Conservation (phyloP, 2,888 invertebrate genomes). For the Schrankia costaestrigalis region DNA sequence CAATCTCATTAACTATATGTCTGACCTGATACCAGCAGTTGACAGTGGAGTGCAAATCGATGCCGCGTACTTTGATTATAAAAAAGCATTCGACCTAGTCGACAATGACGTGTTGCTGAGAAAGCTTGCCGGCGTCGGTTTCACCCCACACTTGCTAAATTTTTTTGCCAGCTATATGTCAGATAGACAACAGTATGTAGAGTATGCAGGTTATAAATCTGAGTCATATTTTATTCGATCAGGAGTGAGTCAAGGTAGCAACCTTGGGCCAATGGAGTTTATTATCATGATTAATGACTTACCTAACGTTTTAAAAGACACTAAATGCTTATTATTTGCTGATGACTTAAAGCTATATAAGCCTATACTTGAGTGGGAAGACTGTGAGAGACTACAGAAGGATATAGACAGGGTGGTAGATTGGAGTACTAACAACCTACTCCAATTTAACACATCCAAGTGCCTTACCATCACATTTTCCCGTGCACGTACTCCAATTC, state of each 20-base stretch:
- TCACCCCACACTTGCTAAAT: conserved; percentile 1
- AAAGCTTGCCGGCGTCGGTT: conserved; percentile 8
- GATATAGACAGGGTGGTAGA: too few relatives aligned
- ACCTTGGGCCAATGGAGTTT: conserved; percentile 1
- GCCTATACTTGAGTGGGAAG: too few relatives aligned
- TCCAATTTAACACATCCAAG: too few relatives aligned
- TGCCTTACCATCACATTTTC: too few relatives aligned
- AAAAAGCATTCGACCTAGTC: conserved; percentile 9
- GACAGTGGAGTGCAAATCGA: conserved; percentile 8
- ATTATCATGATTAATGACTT: conserved; percentile 3
- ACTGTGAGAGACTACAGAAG: too few relatives aligned
- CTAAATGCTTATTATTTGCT: not conserved
- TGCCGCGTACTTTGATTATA: conserved; percentile 6
- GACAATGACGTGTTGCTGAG: conserved; percentile 7
- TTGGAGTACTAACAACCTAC: too few relatives aligned
- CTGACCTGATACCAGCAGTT: conserved; percentile 1
- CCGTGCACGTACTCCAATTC: too few relatives aligned
- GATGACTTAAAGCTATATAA: too few relatives aligned
- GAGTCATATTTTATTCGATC: not conserved
- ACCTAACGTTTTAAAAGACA: not conserved
- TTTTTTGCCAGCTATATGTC: conserved; percentile 1
- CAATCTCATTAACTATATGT: conserved; percentile 7
- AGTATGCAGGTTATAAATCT: not conserved
- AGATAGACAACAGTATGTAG: not conserved
- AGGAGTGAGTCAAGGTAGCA: not conserved